These are phyloP conservation scores for Drosophila repletoides DNA, from an alignment of 1,140 invertebrate species.

Conservation along the genomic window DNA sequence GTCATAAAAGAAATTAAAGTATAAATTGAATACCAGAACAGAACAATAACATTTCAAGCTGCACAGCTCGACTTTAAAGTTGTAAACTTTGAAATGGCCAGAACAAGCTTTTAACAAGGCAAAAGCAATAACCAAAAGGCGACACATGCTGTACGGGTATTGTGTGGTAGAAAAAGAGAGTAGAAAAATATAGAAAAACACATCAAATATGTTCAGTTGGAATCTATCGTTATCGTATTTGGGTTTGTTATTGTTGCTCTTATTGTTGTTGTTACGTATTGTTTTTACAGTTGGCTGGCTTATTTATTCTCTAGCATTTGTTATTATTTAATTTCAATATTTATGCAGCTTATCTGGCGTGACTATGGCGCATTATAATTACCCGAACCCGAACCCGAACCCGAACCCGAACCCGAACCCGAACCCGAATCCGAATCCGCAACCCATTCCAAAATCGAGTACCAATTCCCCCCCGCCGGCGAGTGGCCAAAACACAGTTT, in stretches of 20 bases:
- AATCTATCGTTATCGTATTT: conserved; percentile 35
- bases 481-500: neutral
- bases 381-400: conserved; percentile 34
- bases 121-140: conserved; percentile 30
- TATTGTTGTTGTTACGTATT: conserved; percentile 60
- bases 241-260: conserved; percentile 11
- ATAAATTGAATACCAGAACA: conserved; percentile 10
- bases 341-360: conserved; percentile 78
- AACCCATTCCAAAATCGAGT: conserved; percentile 3
- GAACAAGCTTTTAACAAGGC: conserved; percentile 7
- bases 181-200: conserved; percentile 10
- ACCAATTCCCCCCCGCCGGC: neutral
- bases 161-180: conserved; percentile 16
- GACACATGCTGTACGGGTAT: neutral
- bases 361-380: conserved; percentile 75
- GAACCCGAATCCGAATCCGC: neutral
- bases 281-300: conserved; percentile 70
- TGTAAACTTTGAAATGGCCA: conserved; percentile 1
- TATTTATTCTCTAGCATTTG: conserved; percentile 66
- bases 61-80: conserved; percentile 1
- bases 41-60: neutral
- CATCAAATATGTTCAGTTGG: conserved; percentile 49
- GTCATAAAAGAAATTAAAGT: conserved; percentile 71
- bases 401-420: neutral
- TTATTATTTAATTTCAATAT: conserved; percentile 79